Evolutionary conservation across 2,113 vertebrate species (phyloP), one percentile per base, ranked within the genome.

Genomic region (Acanthisitta chloris): DNA sequence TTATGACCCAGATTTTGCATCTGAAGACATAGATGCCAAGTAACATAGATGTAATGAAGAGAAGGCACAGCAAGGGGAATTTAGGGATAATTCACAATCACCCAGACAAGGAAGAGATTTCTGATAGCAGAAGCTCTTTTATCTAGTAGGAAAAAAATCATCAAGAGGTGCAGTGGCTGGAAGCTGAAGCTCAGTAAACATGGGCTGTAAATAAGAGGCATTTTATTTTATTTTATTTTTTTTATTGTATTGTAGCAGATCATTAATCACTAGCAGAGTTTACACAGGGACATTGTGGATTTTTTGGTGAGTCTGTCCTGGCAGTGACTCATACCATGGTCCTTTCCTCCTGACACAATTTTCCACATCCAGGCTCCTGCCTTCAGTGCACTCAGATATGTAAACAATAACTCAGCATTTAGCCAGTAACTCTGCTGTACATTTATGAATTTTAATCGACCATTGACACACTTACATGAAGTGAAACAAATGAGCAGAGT

Each of bases 401-500:
- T 83, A 96, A 96, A 95, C 80, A 96, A 71, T 91, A 95, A 94
- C 65, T 87, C 73, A 79, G 78, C 40, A 1, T 92, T 86, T 93
- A 95, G 74, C 43, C 55, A 78, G 80, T 81, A 88, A 79, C 51
- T 95, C 58, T 83, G 55, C 76, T 88, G 59, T 71, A 94, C 72
- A 77, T 93, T 90, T 93, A 92, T 95, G 88, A 96, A 97, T 96
- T 96, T 96, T 93, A 94, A 94, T 90, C 81, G 94, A 48, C 55
- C 67, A 71, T 33, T 92, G 90, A 91, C 94, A 96, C 85, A 94
- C 90, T 94, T 94, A 77, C 46, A 90, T 55, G 71, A 94, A 91
- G 90, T 74, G 84, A 92, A 95, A 89, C 54, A 95, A 89, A 94
- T 85, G 81, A 97, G 69, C 85, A 43, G 58, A 85, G 51, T 58